Conservation (phyloP, 2,797 vertebrate species). For the Vipera latastei region DNA sequence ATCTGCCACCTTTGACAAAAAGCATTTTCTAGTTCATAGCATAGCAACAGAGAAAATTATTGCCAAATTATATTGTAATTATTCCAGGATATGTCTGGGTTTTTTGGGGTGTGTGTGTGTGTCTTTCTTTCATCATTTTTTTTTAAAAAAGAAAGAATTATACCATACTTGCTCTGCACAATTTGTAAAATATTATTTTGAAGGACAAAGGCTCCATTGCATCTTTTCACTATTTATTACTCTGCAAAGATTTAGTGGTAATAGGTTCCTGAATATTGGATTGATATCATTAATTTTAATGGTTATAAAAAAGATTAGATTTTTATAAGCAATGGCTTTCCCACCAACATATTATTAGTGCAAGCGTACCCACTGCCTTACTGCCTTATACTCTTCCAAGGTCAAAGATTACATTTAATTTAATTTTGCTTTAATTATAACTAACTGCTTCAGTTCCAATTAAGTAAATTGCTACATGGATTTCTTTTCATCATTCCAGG, state of each 20-base stretch:
- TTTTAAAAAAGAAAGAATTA: not conserved
- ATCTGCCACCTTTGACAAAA: not conserved
- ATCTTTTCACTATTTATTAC: conserved; percentile 33
- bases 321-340: conserved; percentile 36
- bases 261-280: conserved; percentile 15
- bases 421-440: conserved; percentile 38
- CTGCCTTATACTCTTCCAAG: conserved; percentile 3
- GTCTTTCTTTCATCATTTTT: not conserved
- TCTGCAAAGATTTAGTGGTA: conserved; percentile 12
- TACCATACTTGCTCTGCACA: not conserved
- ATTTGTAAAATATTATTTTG: conserved; percentile 6
- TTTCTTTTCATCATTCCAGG: conserved; percentile 35
- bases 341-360: conserved; percentile 9
- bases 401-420: conserved; percentile 36
- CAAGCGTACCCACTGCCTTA: conserved; percentile 13
- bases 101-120: not conserved
- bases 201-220: not conserved
- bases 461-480: conserved; percentile 28
- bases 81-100: not conserved
- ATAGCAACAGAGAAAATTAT: conserved; percentile 1
- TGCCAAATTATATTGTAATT: not conserved
- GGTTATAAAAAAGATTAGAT: conserved; percentile 25
- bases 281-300: conserved; percentile 30
- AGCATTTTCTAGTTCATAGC: conserved; percentile 1
- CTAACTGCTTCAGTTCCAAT: conserved; percentile 26